These are phyloP conservation scores for Tachina fera DNA, from an alignment of 2,888 invertebrate species.

Conservation along the genomic window DNA sequence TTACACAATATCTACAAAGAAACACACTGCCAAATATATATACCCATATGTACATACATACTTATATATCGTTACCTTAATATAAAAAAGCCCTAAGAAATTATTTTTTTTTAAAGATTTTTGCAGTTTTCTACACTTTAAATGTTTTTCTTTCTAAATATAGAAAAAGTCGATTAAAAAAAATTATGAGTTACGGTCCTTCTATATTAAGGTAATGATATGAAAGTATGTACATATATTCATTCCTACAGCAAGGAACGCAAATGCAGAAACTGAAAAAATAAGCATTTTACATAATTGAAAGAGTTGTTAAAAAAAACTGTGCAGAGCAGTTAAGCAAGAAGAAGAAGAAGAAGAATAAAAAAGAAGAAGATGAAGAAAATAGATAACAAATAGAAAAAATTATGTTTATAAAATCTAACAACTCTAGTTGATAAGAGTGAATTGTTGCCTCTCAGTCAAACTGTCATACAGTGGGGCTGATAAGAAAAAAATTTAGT, in stretches of 20 bases:
- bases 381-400: neutral
- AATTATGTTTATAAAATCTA: slow-evolving; percentile 6
- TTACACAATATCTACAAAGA: slow-evolving; percentile 2
- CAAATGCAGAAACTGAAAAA: slow-evolving; percentile 10
- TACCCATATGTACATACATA: too few species aligned
- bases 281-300: slow-evolving; percentile 9
- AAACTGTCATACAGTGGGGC: slow-evolving; percentile 27
- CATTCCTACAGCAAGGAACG: neutral
- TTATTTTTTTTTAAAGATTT: too few species aligned
- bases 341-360: slow-evolving; percentile 6
- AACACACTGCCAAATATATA: neutral
- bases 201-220: too few species aligned
- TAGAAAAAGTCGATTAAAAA: too few species aligned
- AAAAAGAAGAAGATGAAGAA: slow-evolving; percentile 1
- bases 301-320: slow-evolving; percentile 56
- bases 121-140: too few species aligned
- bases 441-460: slow-evolving; percentile 30
- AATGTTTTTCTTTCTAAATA: too few species aligned
- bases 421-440: slow-evolving; percentile 24
- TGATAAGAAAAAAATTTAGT: too few species aligned
- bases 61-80: too few species aligned
- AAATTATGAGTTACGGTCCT: too few species aligned
- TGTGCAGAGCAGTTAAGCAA: slow-evolving; percentile 21
- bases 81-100: too few species aligned
- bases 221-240: too few species aligned